These are phyloP conservation scores for Pectinophora gossypiella DNA, from an alignment of 1,140 invertebrate species.

Conservation along the genomic window DNA sequence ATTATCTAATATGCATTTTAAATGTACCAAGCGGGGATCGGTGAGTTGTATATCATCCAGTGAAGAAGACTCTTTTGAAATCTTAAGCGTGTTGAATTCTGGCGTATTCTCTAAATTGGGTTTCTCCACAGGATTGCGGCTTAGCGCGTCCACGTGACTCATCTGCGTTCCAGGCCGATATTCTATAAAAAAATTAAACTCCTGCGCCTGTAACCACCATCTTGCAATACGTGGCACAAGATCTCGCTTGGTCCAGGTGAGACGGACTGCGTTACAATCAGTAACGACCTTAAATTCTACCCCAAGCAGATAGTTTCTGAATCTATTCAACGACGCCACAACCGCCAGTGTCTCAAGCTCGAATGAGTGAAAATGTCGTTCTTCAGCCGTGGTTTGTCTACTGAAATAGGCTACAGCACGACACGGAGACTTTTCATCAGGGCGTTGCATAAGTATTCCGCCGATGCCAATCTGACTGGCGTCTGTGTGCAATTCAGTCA, in stretches of 20 bases:
- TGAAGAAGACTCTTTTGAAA: background rate
- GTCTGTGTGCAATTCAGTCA: constrained; percentile 31
- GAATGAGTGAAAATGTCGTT: constrained; percentile 46
- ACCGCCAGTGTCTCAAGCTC: constrained; percentile 49
- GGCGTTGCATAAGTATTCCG: constrained; percentile 20
- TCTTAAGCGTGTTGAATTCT: background rate
- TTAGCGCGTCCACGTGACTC: constrained; percentile 33
- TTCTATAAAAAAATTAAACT: constrained; percentile 28
- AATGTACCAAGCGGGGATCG: background rate
- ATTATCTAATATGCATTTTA: constrained; percentile 2
- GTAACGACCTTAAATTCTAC: constrained; percentile 24
- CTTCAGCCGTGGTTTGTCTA: constrained; percentile 23
- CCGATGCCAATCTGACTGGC: background rate
- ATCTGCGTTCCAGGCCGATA: constrained; percentile 26
- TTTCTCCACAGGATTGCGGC: constrained; percentile 20
- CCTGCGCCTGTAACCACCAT: constrained; percentile 32
- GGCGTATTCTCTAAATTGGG: background rate
- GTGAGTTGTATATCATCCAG: background rate
- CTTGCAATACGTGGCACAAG: constrained; percentile 24
- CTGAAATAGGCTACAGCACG: constrained; percentile 45
- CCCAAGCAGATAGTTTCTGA: constrained; percentile 31
- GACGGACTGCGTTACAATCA: constrained; percentile 34
- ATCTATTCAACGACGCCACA: constrained; percentile 13
- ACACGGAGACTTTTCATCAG: constrained; percentile 25
- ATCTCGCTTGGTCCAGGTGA: constrained; percentile 28